Base-by-base conservation (phyloP, 2,797 vertebrate species). In the Prunella strophiata region DNA sequence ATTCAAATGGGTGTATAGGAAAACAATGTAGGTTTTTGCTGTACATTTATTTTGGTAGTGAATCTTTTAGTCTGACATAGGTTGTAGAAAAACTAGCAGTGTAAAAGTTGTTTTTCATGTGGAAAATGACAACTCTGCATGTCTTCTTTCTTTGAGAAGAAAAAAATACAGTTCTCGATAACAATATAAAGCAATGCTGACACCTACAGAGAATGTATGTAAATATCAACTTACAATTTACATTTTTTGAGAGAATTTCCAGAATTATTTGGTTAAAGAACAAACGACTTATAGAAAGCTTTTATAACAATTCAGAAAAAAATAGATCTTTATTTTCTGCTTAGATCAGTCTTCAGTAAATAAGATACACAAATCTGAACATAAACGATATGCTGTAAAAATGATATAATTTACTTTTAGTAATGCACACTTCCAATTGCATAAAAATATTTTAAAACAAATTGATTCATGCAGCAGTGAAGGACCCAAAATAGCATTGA, bases 181-280 rank as follows among this genome's bases (percentile, higher is more conserved):
- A 90, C 91, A 95, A 87, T 72, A 91, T 95, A 97, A 98, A 97
- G 96, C 96, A 97, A 97, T 95, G 96, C 90, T 98, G 97, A 98
- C 96, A 97, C 94, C 97, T 97, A 97, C 95, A 97, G 97, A 97
- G 93, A 95, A 97, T 89, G 76, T 95, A 95, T 92, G 95, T 90
- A 97, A 97, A 97, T 96, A 97, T 93, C 81, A 93, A 77, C 78
- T 50, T 93, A 88, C 74, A 94, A 96, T 94, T 95, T 88, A 14
- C 68, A 77, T 92, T 82, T 92, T 91, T 62, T 34, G 42, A 71
- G 47, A 43, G 36, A 85, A 86, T 85, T 85, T 78, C n/a, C 30
- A 81, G 62, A 75, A 70, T 76, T 92, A 51, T 52, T 51, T 81
- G n/a, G 13, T 57, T 89, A 54, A 87, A 91, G 25, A 87, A 23